Conservation (phyloP, 2,797 vertebrate genomes). For the Enteromius radiatus region DNA sequence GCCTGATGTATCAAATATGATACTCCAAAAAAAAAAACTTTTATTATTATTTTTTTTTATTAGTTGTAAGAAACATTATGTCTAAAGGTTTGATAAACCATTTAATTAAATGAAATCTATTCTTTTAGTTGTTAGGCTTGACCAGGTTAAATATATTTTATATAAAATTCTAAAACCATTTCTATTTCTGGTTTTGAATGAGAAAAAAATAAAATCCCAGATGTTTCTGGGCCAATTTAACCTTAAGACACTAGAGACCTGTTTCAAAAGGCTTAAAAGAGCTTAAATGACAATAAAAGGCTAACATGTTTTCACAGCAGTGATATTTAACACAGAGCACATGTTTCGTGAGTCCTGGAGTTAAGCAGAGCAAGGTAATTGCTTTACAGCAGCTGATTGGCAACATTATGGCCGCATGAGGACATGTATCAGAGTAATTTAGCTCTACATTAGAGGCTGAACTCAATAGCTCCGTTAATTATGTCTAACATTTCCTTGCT, state of each 20-base stretch:
- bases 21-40: no score
- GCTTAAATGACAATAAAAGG: constrained; percentile 52
- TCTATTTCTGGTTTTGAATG: neutral
- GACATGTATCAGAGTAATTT: constrained; percentile 43
- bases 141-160: neutral
- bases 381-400: constrained; percentile 48
- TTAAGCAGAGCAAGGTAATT: constrained; percentile 47
- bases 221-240: constrained; percentile 6
- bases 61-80: neutral
- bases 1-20: neutral
- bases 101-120: no score
- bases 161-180: neutral
- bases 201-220: neutral
- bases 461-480: constrained; percentile 50
- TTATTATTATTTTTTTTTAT: no score
- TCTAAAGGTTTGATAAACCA: neutral
- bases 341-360: constrained; percentile 40
- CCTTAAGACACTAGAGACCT: constrained; percentile 31
- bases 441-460: constrained; percentile 28
- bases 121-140: neutral
- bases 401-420: constrained; percentile 44
- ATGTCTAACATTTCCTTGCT: constrained; percentile 24
- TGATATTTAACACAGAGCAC: constrained; percentile 51
- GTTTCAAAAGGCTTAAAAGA: constrained; percentile 46
- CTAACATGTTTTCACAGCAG: constrained; percentile 50